Evolutionary conservation across 2,888 invertebrate genomes (phyloP).

Genomic region (Tricholauxania praeusta): DNA sequence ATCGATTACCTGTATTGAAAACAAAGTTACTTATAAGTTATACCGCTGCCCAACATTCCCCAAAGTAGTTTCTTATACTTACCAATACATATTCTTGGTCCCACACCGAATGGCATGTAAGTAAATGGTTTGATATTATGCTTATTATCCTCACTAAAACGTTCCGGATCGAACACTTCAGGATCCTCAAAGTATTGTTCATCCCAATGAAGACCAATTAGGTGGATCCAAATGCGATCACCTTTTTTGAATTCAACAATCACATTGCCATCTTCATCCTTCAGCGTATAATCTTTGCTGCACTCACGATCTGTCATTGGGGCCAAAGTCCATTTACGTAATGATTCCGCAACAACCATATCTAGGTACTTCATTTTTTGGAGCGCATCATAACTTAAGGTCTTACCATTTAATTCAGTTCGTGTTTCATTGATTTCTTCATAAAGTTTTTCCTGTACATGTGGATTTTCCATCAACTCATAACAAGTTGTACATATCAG

Average conservation of each 20-base stretch:
- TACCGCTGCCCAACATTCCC: conserved; percentile 62
- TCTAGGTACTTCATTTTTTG: conserved; percentile 72
- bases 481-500: conserved; percentile 68
- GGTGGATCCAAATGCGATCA: conserved; percentile 67
- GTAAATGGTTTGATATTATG: conserved; percentile 65
- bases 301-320: conserved; percentile 68
- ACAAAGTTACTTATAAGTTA: conserved; percentile 65
- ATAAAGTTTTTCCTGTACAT: conserved; percentile 70
- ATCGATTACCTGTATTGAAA: conserved; percentile 55
- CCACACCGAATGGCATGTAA: conserved; percentile 72
- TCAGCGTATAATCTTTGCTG: conserved; percentile 64
- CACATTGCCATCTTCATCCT: conserved; percentile 66
- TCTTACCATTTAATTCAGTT: conserved; percentile 60
- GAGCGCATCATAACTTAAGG: conserved; percentile 69
- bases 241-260: conserved; percentile 56
- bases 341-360: conserved; percentile 71
- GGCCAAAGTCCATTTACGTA: conserved; percentile 68
- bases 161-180: conserved; percentile 71
- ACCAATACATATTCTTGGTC: conserved; percentile 75
- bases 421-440: conserved; percentile 70
- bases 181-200: conserved; percentile 70
- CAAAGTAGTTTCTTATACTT: conserved; percentile 16
- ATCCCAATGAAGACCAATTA: conserved; percentile 68
- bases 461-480: conserved; percentile 71
- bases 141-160: conserved; percentile 72